Conservation (phyloP, 2,113 vertebrate species). For the Ginglymostoma cirratum region DNA sequence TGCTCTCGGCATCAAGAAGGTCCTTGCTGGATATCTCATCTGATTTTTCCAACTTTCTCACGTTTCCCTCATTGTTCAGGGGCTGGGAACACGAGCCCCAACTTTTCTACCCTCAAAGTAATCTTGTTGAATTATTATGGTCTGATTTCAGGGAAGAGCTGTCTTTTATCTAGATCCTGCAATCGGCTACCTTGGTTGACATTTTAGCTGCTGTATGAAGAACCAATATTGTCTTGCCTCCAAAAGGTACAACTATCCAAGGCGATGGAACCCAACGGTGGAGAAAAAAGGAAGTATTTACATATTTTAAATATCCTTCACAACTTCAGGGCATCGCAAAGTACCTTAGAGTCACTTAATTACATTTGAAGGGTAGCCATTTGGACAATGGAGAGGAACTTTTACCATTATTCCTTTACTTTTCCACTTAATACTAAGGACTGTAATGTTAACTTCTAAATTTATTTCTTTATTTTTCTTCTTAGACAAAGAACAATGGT, state of each 20-base stretch:
- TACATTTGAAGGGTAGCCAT: neutral
- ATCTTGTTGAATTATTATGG: neutral
- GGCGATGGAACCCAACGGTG: neutral
- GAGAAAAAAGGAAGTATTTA: neutral
- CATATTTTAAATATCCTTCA: neutral
- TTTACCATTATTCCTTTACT: too few relatives aligned
- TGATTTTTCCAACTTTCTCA: too few relatives aligned
- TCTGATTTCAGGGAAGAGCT: too few relatives aligned
- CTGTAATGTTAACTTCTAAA: too few relatives aligned
- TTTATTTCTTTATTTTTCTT: too few relatives aligned
- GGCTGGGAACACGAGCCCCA: too few relatives aligned
- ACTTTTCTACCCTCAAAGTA: neutral
- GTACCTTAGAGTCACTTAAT: neutral
- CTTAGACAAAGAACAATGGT: too few relatives aligned
- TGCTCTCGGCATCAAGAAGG: too few relatives aligned
- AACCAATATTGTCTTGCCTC: neutral
- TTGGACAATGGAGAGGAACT: neutral
- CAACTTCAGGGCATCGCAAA: neutral
- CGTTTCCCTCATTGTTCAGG: too few relatives aligned
- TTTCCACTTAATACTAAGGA: too few relatives aligned
- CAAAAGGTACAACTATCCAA: neutral
- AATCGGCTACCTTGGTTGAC: neutral
- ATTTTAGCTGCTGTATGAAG: neutral
- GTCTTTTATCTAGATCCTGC: neutral
- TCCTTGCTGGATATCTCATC: too few relatives aligned